Evolutionary conservation across 2,888 invertebrate species (phyloP).

Genomic region (Drosophila niveifrons): DNA sequence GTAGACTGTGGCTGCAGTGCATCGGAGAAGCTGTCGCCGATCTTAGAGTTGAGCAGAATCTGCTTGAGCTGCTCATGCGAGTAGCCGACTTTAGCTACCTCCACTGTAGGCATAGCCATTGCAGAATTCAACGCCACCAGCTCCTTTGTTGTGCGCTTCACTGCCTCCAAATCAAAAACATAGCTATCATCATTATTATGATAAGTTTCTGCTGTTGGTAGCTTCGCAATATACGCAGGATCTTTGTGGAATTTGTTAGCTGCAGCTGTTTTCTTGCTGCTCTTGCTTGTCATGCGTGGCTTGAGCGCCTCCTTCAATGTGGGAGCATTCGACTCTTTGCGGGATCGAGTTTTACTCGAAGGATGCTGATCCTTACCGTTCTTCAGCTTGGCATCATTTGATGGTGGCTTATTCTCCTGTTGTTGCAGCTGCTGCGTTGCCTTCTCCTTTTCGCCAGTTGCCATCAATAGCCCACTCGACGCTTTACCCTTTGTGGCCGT

Average conservation of each 20-base stretch:
- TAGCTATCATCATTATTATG: neutral
- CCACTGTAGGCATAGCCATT: neutral
- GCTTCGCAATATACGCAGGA: neutral
- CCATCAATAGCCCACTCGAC: too few relatives aligned
- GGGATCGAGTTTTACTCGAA: too few relatives aligned
- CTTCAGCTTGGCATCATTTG: neutral
- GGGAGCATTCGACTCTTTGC: neutral
- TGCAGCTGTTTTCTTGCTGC: neutral
- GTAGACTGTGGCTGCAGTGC: neutral
- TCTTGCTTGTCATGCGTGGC: neutral
- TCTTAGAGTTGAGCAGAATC: constrained; percentile 43
- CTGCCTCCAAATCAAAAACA: neutral
- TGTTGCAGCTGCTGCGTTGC: too few relatives aligned
- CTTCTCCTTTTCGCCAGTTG: too few relatives aligned
- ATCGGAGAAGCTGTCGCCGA: constrained; percentile 7
- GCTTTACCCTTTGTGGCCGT: too few relatives aligned
- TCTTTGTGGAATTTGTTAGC: too few relatives aligned
- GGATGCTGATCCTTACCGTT: neutral
- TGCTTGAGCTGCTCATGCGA: constrained; percentile 25
- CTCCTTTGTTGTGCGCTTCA: neutral
- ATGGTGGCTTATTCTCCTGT: neutral
- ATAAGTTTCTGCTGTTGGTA: neutral
- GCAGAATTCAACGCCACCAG: neutral
- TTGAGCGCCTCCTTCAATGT: neutral
- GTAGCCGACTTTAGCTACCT: constrained; percentile 1